These are phyloP conservation scores for Drosophila pallidifrons DNA, from an alignment of 1,140 invertebrate genomes.

Conservation along the genomic window DNA sequence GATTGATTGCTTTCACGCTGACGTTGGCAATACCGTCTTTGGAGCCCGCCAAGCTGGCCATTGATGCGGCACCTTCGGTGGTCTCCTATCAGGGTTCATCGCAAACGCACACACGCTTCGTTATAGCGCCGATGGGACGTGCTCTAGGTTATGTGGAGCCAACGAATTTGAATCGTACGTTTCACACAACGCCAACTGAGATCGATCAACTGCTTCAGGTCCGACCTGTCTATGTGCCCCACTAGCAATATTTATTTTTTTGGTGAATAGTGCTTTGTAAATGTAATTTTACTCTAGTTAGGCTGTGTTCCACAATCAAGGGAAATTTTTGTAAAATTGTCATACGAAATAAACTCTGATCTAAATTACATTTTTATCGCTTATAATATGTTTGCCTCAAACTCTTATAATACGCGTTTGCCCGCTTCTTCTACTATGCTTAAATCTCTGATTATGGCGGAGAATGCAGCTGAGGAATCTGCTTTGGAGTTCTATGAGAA, in stretches of 20 bases:
- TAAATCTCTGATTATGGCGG: neutral
- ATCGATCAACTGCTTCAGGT: constrained; percentile 64
- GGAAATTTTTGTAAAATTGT: neutral
- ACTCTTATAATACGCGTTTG: neutral
- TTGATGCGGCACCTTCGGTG: constrained; percentile 77
- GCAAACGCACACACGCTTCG: constrained; percentile 74
- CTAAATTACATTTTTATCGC: neutral
- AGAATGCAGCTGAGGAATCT: constrained; percentile 18
- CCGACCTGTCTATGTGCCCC: constrained; percentile 71
- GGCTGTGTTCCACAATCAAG: constrained; percentile 16
- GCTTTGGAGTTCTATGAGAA: constrained; percentile 50
- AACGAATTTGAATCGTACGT: constrained; percentile 75
- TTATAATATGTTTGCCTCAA: neutral
- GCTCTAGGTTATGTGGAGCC: constrained; percentile 78
- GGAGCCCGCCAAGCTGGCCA: constrained; percentile 54
- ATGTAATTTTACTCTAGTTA: constrained; percentile 16
- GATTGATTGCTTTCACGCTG: constrained; percentile 16
- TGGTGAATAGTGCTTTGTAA: neutral
- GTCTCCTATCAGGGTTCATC: constrained; percentile 81
- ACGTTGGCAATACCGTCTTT: constrained; percentile 28
- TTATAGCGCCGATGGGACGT: constrained; percentile 77
- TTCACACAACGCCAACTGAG: constrained; percentile 54
- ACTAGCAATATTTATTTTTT: constrained; percentile 24
- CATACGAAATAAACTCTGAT: neutral
- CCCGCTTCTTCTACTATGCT: neutral